These are phyloP conservation scores for Garra rufa DNA, from an alignment of 2,113 vertebrate species.

Conservation along the genomic window DNA sequence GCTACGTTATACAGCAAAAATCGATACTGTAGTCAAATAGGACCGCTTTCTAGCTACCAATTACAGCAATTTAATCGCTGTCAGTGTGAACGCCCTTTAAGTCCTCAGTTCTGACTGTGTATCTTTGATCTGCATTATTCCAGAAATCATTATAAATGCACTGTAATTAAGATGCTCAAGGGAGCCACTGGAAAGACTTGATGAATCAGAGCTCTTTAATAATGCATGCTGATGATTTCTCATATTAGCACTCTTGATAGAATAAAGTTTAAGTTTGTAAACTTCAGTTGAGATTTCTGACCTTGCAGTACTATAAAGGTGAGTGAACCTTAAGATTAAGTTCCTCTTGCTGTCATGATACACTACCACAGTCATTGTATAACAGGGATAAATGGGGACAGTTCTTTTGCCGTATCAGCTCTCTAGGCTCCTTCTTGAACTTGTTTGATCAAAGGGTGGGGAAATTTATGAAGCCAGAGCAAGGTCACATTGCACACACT, in stretches of 20 bases:
- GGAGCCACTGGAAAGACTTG: conserved; percentile 42
- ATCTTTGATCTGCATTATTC: conserved; percentile 45
- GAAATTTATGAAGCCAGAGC: conserved; percentile 49
- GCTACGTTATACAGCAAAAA: too few species aligned
- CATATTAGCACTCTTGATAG: conserved; percentile 40
- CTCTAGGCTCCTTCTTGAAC: conserved; percentile 34
- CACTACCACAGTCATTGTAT: not conserved
- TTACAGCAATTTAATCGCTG: not conserved
- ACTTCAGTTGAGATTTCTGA: conserved; percentile 46
- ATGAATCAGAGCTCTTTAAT: conserved; percentile 58
- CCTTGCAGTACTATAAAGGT: conserved; percentile 55
- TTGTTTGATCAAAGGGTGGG: conserved; percentile 56
- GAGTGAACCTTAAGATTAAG: conserved; percentile 14
- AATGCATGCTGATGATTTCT: conserved; percentile 59
- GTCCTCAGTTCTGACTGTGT: not conserved
- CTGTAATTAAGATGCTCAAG: conserved; percentile 43
- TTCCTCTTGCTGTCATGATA: conserved; percentile 31
- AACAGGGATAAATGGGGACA: conserved; percentile 51
- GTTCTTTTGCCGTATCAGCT: conserved; percentile 30
- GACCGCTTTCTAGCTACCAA: not conserved
- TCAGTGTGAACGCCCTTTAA: conserved; percentile 3
- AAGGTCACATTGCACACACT: conserved; percentile 42
- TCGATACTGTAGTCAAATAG: not conserved
- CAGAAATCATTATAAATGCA: conserved; percentile 28
- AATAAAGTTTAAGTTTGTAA: conserved; percentile 9